These are phyloP conservation scores for Lysiphlebus fabarum DNA, from an alignment of 1,140 invertebrate genomes.

Conservation along the genomic window DNA sequence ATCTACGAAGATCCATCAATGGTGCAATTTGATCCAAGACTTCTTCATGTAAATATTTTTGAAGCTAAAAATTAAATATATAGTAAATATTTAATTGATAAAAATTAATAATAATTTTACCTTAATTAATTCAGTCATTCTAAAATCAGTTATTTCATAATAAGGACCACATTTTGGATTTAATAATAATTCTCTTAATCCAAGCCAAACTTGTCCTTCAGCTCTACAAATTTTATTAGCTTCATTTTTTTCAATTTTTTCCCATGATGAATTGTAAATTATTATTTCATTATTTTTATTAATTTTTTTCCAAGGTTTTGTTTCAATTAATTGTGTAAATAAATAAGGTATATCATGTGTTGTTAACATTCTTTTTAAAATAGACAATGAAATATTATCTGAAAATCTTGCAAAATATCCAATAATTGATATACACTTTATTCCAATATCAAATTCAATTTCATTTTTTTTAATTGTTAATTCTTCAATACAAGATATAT, in stretches of 20 bases:
- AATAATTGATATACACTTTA: constrained; percentile 69
- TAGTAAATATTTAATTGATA: too few species aligned
- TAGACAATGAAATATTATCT: constrained; percentile 61
- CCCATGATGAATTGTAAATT: constrained; percentile 63
- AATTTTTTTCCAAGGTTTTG: constrained; percentile 15
- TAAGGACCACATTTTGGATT: constrained; percentile 61
- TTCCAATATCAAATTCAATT: constrained; percentile 68
- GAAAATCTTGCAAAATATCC: constrained; percentile 59
- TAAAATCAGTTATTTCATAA: constrained; percentile 68
- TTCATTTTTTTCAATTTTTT: constrained; percentile 53
- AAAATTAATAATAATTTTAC: constrained; percentile 39
- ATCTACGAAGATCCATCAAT: constrained; percentile 69
- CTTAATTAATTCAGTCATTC: constrained; percentile 62
- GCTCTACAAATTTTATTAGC: constrained; percentile 59
- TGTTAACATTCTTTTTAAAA: constrained; percentile 62
- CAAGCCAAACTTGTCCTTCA: constrained; percentile 73
- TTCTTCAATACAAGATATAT: constrained; percentile 54
- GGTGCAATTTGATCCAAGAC: constrained; percentile 74
- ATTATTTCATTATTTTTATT: constrained; percentile 34
- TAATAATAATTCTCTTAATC: constrained; percentile 64
- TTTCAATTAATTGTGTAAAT: constrained; percentile 44
- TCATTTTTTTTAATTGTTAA: constrained; percentile 62
- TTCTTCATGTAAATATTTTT: constrained; percentile 61
- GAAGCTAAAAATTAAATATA: constrained; percentile 51
- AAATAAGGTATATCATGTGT: constrained; percentile 73